Conservation (phyloP, 2,113 vertebrate genomes). For the Argyrosomus japonicus region DNA sequence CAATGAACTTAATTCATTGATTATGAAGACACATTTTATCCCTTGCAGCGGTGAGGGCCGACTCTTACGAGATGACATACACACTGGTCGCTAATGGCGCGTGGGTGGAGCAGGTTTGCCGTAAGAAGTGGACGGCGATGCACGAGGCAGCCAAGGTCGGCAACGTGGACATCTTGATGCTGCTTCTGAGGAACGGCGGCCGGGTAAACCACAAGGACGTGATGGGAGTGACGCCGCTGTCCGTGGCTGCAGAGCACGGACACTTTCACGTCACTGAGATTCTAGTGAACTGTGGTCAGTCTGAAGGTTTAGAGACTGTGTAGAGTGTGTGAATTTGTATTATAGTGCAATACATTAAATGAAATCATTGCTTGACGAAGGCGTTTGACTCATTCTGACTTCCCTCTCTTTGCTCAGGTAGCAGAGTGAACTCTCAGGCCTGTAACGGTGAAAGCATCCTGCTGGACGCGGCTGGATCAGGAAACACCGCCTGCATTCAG, state of each 20-base stretch:
- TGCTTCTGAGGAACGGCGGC: constrained; percentile 87
- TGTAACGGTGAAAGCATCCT: constrained; percentile 87
- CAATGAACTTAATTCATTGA: background rate
- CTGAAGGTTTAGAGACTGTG: background rate
- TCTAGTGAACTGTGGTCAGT: constrained; percentile 87
- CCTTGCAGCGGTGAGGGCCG: constrained; percentile 80
- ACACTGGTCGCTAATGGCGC: constrained; percentile 83
- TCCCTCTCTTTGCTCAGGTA: constrained; percentile 74
- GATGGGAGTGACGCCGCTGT: constrained; percentile 86
- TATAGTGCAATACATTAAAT: background rate
- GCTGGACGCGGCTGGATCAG: constrained; percentile 88
- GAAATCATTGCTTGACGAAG: background rate
- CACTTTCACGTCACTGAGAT: constrained; percentile 87
- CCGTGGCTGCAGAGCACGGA: constrained; percentile 85
- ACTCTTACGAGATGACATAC: constrained; percentile 82
- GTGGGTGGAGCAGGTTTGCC: constrained; percentile 84
- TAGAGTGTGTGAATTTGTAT: background rate
- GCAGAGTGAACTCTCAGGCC: constrained; percentile 87
- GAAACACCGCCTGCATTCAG: constrained; percentile 87
- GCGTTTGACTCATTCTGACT: background rate
- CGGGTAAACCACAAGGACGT: constrained; percentile 82
- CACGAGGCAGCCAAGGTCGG: constrained; percentile 89
- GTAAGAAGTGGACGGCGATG: constrained; percentile 87
- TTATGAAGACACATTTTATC: background rate
- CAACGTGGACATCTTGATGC: constrained; percentile 79